These are phyloP conservation scores for Meles meles DNA, from an alignment of 2,113 vertebrate species.

Conservation along the genomic window DNA sequence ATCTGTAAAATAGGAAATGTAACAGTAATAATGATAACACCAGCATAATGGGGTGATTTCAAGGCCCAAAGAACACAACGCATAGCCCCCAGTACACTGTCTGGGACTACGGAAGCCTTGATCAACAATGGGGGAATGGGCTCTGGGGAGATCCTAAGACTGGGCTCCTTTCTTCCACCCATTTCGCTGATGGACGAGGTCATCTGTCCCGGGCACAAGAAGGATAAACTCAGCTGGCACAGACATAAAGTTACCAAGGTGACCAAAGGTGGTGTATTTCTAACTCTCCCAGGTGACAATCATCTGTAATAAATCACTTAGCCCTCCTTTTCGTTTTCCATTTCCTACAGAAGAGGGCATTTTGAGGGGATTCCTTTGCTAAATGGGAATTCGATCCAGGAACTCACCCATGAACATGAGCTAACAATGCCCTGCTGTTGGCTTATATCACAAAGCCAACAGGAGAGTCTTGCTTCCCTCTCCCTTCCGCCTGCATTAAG, in stretches of 20 bases:
- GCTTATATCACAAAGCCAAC: neutral
- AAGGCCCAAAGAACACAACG: rapidly evolving
- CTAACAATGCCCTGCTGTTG: neutral
- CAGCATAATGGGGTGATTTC: no score
- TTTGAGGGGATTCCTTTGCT: neutral
- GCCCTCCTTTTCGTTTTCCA: neutral
- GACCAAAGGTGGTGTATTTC: rapidly evolving
- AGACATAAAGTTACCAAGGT: neutral
- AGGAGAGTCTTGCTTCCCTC: rapidly evolving
- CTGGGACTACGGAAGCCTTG: neutral
- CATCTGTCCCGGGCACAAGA: neutral
- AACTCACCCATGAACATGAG: neutral
- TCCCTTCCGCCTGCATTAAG: neutral
- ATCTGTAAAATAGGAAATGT: neutral
- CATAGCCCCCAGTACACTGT: neutral
- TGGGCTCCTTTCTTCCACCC: neutral
- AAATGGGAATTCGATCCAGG: neutral
- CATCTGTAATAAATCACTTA: neutral
- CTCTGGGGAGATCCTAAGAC: neutral
- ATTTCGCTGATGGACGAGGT: rapidly evolving
- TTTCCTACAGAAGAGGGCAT: neutral
- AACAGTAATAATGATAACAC: no score
- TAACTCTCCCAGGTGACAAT: rapidly evolving
- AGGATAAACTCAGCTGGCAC: neutral
- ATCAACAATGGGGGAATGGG: rapidly evolving